These are phyloP conservation scores for Pluvialis apricaria DNA, from an alignment of 2,113 vertebrate species.

Conservation along the genomic window DNA sequence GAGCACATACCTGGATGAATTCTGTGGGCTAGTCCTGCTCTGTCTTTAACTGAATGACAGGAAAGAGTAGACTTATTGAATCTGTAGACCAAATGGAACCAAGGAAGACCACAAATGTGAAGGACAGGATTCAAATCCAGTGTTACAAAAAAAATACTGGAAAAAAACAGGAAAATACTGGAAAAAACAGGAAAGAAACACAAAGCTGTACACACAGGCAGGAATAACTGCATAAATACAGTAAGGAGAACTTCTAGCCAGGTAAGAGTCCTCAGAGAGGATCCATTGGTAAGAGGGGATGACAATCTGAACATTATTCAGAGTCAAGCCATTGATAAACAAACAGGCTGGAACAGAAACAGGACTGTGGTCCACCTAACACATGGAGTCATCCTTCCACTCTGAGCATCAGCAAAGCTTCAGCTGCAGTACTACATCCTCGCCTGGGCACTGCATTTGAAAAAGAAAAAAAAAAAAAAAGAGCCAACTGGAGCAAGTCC, in stretches of 20 bases:
- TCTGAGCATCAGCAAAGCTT: background rate
- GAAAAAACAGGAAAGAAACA: background rate
- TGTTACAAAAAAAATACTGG: no score
- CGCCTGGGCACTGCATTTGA: accelerated
- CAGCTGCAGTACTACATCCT: background rate
- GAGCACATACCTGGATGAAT: background rate
- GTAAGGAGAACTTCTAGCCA: background rate
- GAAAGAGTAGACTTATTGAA: background rate
- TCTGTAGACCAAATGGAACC: background rate
- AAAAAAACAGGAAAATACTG: background rate
- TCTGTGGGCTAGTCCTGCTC: background rate
- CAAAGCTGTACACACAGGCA: background rate
- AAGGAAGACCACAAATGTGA: background rate
- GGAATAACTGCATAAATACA: background rate
- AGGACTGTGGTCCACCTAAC: background rate
- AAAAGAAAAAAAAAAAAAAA: background rate
- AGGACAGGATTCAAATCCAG: background rate
- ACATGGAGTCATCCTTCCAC: background rate
- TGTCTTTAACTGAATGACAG: background rate
- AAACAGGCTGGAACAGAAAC: background rate
- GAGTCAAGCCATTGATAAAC: background rate
- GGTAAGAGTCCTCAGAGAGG: background rate
- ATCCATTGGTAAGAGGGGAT: background rate
- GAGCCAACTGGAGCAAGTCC: background rate
- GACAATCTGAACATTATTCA: background rate